Evolutionary conservation across 2,113 vertebrate species (phyloP).

Genomic region (Trichomycterus rosablanca): DNA sequence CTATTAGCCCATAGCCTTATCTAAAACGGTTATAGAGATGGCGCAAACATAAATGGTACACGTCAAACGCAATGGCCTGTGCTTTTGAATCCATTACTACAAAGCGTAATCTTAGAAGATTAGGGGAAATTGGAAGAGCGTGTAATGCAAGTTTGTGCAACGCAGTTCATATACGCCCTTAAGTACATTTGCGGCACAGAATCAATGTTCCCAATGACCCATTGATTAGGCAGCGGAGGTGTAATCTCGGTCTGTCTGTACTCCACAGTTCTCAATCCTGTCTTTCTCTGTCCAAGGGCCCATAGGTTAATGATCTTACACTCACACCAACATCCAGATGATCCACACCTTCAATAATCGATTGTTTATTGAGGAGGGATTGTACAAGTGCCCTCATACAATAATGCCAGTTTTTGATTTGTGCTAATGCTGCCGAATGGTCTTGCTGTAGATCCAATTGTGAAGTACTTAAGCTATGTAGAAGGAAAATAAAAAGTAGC

Average conservation of each 20-base stretch:
- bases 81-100: conserved; percentile 36
- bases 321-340: conserved; percentile 8
- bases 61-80: conserved; percentile 29
- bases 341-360: not conserved
- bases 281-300: conserved; percentile 18
- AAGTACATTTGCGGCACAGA: conserved; percentile 39
- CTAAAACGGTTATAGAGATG: conserved; percentile 34
- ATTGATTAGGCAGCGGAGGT: conserved; percentile 37
- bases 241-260: conserved; percentile 30
- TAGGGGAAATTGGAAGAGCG: conserved; percentile 30
- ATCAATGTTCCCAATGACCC: conserved; percentile 43
- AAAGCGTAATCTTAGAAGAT: conserved; percentile 37
- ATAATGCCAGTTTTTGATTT: too few relatives aligned
- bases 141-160: conserved; percentile 35
- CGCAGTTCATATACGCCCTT: conserved; percentile 37
- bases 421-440: too few relatives aligned
- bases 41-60: conserved; percentile 21
- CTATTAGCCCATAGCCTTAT: conserved; percentile 32
- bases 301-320: conserved; percentile 34
- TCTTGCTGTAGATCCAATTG: too few relatives aligned
- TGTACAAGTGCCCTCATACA: too few relatives aligned
- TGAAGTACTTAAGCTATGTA: too few relatives aligned
- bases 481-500: too few relatives aligned
- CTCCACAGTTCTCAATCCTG: conserved; percentile 1
- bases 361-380: not conserved